phyloP scores from a whole-genome alignment of 2,888 invertebrate genomes.

The Salticus scenicus region DNA sequence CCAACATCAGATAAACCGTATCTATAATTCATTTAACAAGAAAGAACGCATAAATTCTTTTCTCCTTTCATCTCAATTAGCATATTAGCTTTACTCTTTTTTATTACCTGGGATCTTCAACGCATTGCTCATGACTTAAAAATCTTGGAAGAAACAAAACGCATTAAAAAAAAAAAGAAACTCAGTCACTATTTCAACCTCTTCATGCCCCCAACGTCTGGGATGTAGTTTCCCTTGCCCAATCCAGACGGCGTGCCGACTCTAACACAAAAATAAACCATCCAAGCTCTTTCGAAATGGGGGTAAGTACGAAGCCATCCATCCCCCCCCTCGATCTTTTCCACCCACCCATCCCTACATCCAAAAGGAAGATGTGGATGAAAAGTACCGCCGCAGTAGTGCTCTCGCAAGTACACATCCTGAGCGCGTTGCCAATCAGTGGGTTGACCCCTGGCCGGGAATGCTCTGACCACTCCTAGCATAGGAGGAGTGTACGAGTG shows the following conservation, averaged over 20 bases:
- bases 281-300: conserved; percentile 17
- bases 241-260: conserved; percentile 67
- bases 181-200: conserved; percentile 34
- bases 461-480: conserved; percentile 68
- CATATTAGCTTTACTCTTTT: no score
- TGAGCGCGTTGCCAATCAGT: conserved; percentile 68
- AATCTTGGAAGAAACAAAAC: neutral
- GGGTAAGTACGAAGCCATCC: neutral
- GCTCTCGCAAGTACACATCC: neutral
- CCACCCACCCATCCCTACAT: no score
- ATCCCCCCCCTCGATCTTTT: neutral
- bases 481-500: conserved; percentile 16
- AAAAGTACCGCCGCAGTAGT: conserved; percentile 28
- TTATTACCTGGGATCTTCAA: no score
- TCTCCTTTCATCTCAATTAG: no score
- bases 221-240: conserved; percentile 47
- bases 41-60: no score
- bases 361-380: conserved; percentile 8
- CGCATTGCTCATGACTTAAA: no score
- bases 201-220: conserved; percentile 13
- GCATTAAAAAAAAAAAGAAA: conserved; percentile 8
- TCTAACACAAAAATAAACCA: conserved; percentile 1
- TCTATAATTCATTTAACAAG: no score
- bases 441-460: conserved; percentile 68
- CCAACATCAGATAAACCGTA: no score